Percentiles rank a stretch among this genome's conserved stretches.
These are phyloP conservation scores for Drosophila demipolita DNA, from an alignment of 2,888 invertebrate species.

Conservation along the genomic window DNA sequence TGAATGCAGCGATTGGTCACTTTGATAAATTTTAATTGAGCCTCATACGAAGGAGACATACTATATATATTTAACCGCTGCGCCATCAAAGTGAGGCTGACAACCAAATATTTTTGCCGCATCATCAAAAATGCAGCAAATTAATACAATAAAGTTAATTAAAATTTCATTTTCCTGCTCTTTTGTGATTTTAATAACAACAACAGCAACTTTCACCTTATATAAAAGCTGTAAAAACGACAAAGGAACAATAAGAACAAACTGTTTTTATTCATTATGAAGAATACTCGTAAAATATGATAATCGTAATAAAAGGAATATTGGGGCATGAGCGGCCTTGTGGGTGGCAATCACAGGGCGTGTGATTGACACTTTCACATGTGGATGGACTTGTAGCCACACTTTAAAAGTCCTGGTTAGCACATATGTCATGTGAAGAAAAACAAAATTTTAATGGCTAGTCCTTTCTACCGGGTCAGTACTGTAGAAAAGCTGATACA, in stretches of 20 bases:
- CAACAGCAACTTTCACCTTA: slow-evolving; percentile 19
- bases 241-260: slow-evolving; percentile 10
- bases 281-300: background rate
- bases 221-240: slow-evolving; percentile 24
- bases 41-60: slow-evolving; percentile 10
- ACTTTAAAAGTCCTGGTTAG: background rate
- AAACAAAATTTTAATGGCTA: slow-evolving; percentile 5
- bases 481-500: slow-evolving; percentile 8
- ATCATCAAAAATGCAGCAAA: slow-evolving; percentile 61
- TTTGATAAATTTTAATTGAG: slow-evolving; percentile 12
- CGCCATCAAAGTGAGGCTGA: slow-evolving; percentile 11
- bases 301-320: slow-evolving; percentile 29
- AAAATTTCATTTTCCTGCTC: slow-evolving; percentile 50
- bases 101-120: slow-evolving; percentile 36
- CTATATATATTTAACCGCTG: slow-evolving; percentile 8
- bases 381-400: background rate
- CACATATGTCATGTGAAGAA: slow-evolving; percentile 4
- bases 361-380: slow-evolving; percentile 35
- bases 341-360: background rate
- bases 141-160: slow-evolving; percentile 52
- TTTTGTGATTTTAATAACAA: slow-evolving; percentile 43
- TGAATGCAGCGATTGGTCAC: background rate
- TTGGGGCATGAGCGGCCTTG: background rate
- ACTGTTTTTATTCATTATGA: slow-evolving; percentile 45
- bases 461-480: slow-evolving; percentile 3